Base-by-base conservation (phyloP, 2,888 invertebrate genomes). In the Ceraclea dissimilis region DNA sequence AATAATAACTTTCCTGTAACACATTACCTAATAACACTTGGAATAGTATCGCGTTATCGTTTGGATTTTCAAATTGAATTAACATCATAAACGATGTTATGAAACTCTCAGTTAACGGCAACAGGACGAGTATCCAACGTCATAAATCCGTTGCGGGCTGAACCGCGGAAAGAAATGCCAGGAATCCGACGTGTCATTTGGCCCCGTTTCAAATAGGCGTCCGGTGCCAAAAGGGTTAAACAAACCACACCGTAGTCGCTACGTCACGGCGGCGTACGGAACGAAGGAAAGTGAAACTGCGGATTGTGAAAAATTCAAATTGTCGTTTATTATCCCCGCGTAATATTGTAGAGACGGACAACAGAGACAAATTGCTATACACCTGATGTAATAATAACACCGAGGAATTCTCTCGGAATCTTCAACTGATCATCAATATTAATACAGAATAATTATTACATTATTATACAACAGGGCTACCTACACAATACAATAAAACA, bases 131-230 rank as follows among this genome's bases (percentile, higher is more conserved):
- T 26, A 26, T 26, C 26, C 26, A 26, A 26, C 26, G 26, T 26
- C 26, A 26, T 26, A 26, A 26, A 26, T 26, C 26, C 26, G 26
- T 26, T 26, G 39, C 39, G 16, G 16, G 47, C 11, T 19, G 52
- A 48, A 52, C 52, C 34, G 52, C 56, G 56, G 56, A 56, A 56
- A 56, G 56, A 52, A 52, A 48, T 51, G 55, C 51, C 22, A 47
- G 51, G 49, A 56, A 56, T 56, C 39, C 52, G 22, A 19, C 52
- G 51, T 48, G 49, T 48, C 34, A 56, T 52, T 56, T 56, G 56
- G 56, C 56, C 56, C 34, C 48, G 47, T 52, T 56, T 56, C 56
- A 56, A 52, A 20, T 49, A 20, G 34, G 39, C 10, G 47, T 17
- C 34, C 54, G 22, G 21, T 54, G 54, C 54, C 54, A 54, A 54